Percentiles rank a stretch among this genome's conserved stretches.
These are phyloP conservation scores for Scomber scombrus DNA, from an alignment of 2,113 vertebrate genomes.

Conservation along the genomic window DNA sequence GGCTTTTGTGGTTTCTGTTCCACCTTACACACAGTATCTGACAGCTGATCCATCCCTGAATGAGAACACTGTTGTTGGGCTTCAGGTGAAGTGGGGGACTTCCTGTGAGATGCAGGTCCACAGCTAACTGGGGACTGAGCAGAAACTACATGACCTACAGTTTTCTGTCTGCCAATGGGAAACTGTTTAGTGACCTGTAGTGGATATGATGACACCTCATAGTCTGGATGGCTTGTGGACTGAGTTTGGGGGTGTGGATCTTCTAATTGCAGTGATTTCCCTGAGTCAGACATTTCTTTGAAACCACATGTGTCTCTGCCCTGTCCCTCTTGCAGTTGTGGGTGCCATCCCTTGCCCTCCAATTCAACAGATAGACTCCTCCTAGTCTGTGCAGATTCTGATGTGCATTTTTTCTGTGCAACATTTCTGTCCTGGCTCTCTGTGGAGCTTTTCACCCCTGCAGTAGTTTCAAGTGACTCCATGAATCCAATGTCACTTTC, in stretches of 20 bases:
- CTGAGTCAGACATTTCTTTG: slow-evolving; percentile 89
- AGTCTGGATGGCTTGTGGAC: slow-evolving; percentile 71
- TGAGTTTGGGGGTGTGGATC: slow-evolving; percentile 80
- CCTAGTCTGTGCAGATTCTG: slow-evolving; percentile 84
- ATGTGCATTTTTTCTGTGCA: slow-evolving; percentile 86
- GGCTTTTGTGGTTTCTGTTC: slow-evolving; percentile 96
- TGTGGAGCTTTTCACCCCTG: slow-evolving; percentile 90
- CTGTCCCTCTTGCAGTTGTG: slow-evolving; percentile 85
- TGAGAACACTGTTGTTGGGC: slow-evolving; percentile 90
- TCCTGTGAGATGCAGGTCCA: slow-evolving; percentile 87
- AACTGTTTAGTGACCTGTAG: slow-evolving; percentile 59
- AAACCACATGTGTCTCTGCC: slow-evolving; percentile 78
- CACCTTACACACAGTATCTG: slow-evolving; percentile 89
- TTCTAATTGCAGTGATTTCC: slow-evolving; percentile 87
- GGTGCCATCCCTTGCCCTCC: slow-evolving; percentile 86
- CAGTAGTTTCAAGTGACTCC: slow-evolving; percentile 93
- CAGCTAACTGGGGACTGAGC: slow-evolving; percentile 86
- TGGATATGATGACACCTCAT: slow-evolving; percentile 62
- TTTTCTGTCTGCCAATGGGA: slow-evolving; percentile 85
- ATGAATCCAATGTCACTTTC: slow-evolving; percentile 88
- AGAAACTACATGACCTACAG: slow-evolving; percentile 86
- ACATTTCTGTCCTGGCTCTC: slow-evolving; percentile 89
- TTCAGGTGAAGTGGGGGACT: slow-evolving; percentile 88
- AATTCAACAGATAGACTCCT: slow-evolving; percentile 88
- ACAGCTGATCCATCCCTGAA: slow-evolving; percentile 88